Evolutionary conservation across 2,113 vertebrate genomes (phyloP).

Genomic region (Smithornis capensis): DNA sequence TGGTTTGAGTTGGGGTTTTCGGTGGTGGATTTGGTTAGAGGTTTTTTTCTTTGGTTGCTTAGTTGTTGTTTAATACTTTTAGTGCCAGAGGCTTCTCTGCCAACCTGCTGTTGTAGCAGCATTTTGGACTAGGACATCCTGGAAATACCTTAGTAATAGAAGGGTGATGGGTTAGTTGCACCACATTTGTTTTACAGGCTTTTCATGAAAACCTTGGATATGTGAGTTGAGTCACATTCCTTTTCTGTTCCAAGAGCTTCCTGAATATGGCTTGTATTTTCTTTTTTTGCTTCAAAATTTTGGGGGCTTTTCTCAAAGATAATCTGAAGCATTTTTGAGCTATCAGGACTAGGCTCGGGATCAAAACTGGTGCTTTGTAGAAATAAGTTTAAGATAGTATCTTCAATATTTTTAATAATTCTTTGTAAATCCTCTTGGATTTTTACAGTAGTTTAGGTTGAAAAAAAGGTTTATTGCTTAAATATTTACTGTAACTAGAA

Average conservation of each 20-base stretch:
- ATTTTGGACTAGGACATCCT: neutral
- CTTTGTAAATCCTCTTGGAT: neutral
- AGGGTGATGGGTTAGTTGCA: fast-evolving
- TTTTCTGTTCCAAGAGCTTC: neutral
- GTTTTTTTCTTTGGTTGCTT: neutral
- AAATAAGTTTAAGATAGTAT: neutral
- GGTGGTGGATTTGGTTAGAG: neutral
- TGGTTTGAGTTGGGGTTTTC: neutral
- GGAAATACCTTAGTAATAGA: neutral
- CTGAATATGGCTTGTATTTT: neutral
- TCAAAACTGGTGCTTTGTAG: neutral
- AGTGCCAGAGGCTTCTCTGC: neutral
- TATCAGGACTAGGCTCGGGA: neutral
- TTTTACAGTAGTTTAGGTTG: neutral
- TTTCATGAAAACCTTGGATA: neutral
- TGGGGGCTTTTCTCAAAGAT: neutral
- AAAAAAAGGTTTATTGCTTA: neutral
- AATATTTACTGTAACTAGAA: neutral
- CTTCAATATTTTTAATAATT: neutral
- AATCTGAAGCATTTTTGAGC: neutral
- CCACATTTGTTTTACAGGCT: neutral
- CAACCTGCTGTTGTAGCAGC: neutral
- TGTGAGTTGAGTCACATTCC: neutral
- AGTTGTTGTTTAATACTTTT: neutral
- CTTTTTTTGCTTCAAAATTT: neutral